phyloP scores from a whole-genome alignment of 2,113 vertebrate species.

The Anoura caudifer region DNA sequence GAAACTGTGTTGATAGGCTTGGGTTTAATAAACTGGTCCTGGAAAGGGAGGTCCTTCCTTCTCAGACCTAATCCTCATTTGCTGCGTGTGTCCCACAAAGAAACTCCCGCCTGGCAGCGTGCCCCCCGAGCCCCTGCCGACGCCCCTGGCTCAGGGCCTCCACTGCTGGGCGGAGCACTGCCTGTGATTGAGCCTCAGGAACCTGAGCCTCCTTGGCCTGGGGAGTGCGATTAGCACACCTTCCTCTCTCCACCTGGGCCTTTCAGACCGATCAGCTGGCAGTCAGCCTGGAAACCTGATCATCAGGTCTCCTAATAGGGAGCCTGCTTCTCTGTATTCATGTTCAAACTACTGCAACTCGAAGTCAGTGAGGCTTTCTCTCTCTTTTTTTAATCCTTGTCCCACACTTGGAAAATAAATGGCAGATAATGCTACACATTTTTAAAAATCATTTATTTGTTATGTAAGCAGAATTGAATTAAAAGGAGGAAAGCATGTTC shows the following conservation, averaged over 20 bases:
- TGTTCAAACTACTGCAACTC: slow-evolving; percentile 4
- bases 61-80: not conserved
- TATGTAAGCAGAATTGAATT: not conserved
- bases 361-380: not conserved
- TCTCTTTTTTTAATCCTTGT: not conserved
- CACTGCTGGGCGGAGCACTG: not conserved
- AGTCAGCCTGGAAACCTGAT: not conserved
- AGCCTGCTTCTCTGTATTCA: not conserved
- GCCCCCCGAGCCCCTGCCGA: not conserved
- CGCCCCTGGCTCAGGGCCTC: not conserved
- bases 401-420: not conserved
- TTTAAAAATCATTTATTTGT: not conserved
- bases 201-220: not conserved
- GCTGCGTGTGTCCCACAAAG: not conserved
- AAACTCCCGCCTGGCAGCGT: not conserved
- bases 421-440: not conserved
- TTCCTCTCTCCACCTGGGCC: not conserved
- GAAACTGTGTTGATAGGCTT: not conserved
- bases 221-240: not conserved
- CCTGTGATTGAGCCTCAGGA: not conserved
- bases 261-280: not conserved
- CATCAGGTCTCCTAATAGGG: not conserved
- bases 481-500: not conserved
- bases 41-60: not conserved
- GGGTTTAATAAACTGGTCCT: not conserved